A percentile compares a stretch with the other conserved stretches of the same genome.
These are phyloP conservation scores for Antitype chi DNA, from an alignment of 2,888 invertebrate species.

Conservation along the genomic window DNA sequence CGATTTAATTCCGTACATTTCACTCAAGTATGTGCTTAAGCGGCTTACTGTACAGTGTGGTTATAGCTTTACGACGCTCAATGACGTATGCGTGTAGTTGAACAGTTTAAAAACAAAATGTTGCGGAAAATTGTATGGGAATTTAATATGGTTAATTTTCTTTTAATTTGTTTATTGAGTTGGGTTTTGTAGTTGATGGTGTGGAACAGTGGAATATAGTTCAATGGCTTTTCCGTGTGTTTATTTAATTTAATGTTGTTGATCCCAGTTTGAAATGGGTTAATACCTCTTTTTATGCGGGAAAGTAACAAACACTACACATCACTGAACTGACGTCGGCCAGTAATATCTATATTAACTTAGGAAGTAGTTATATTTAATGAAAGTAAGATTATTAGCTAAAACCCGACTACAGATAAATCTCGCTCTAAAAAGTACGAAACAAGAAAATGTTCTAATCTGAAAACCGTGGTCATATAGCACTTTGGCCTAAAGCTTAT, in stretches of 20 bases:
- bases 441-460: too few relatives aligned
- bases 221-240: neutral
- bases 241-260: conserved; percentile 4
- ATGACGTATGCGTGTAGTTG: conserved; percentile 49
- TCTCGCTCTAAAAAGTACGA: too few relatives aligned
- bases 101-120: conserved; percentile 33
- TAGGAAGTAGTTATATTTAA: too few relatives aligned
- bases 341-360: too few relatives aligned
- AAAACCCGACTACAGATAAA: too few relatives aligned
- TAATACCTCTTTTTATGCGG: neutral
- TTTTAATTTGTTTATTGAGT: conserved; percentile 12
- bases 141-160: conserved; percentile 27
- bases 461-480: too few relatives aligned
- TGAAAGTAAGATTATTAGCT: too few relatives aligned
- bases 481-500: too few relatives aligned
- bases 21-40: conserved; percentile 68
- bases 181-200: neutral
- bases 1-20: conserved; percentile 75
- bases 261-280: neutral
- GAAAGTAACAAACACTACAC: too few relatives aligned
- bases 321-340: too few relatives aligned
- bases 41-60: conserved; percentile 59
- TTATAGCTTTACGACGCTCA: conserved; percentile 58
- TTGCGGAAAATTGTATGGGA: conserved; percentile 26
- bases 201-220: neutral